Conservation (phyloP, 2,888 invertebrate genomes). For the Euclidia mi region DNA sequence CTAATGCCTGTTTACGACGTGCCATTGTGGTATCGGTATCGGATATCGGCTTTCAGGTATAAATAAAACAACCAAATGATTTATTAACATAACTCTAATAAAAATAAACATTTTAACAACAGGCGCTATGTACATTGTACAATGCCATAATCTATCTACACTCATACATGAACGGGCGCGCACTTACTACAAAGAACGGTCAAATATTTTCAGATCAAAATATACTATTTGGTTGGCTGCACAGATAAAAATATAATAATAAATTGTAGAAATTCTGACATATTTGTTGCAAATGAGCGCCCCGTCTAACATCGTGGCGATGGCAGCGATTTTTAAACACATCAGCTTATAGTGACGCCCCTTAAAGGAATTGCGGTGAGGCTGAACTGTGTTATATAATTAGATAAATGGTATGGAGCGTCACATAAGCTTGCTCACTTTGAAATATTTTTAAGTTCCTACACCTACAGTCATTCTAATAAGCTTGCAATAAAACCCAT, state of each 20-base stretch:
- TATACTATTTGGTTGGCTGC: constrained; percentile 43
- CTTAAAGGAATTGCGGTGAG: constrained; percentile 25
- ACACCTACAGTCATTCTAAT: too few species aligned
- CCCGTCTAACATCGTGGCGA: constrained; percentile 35
- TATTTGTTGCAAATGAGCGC: constrained; percentile 37
- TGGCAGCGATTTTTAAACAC: constrained; percentile 48
- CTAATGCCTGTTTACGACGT: too few species aligned
- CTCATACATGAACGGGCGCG: constrained; percentile 61
- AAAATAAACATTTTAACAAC: constrained; percentile 89
- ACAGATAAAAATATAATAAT: constrained; percentile 4
- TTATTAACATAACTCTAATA: constrained; percentile 89
- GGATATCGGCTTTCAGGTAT: background rate
- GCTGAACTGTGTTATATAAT: too few species aligned
- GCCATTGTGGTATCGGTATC: too few species aligned
- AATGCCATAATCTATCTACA: constrained; percentile 83
- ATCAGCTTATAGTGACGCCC: constrained; percentile 35
- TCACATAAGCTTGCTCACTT: constrained; percentile 39
- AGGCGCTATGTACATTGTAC: constrained; percentile 82
- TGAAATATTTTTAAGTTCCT: constrained; percentile 8
- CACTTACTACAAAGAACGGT: constrained; percentile 33
- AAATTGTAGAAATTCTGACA: constrained; percentile 23
- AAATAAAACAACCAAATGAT: constrained; percentile 80
- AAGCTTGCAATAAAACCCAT: too few species aligned
- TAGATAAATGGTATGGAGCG: constrained; percentile 11
- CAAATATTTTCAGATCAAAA: constrained; percentile 30